Base-by-base conservation (phyloP, 2,113 vertebrate genomes). In the Platichthys flesus region DNA sequence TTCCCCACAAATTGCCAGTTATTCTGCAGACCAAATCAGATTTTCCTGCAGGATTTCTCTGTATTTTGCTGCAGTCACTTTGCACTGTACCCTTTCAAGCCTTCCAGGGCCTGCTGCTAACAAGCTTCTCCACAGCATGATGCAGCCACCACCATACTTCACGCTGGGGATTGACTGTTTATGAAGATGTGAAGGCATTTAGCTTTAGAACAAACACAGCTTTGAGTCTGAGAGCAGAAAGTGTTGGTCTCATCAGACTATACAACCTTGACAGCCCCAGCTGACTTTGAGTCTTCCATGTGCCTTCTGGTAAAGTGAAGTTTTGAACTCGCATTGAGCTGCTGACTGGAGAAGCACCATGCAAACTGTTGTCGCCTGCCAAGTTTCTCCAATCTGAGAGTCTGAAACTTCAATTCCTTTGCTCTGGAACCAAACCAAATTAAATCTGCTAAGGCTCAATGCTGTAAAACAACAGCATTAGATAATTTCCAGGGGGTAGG, bases 111-210 rank as follows among this genome's bases (percentile, higher is more conserved):
- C 60, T 13, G 42, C 26, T 35, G 52, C 52, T 24, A 10, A 55
- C 60, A 65, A 66, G 67, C 14, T 13, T 60, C 61, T 55, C n/a
- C 45, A 40, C n/a, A 40, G 45, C 52, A 51, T 12, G 59, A 57
- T 20, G 26, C 51, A n/a, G 51, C 51, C 18, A 65, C 42, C 60
- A 58, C 5, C 21, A 9, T n/a, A 6, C 21, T 21, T 59, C 76
- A 72, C 5, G 12, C 9, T 51, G n/a, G 24, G 61, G 40, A 35
- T 65, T 52, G 14, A n/a, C 37, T 51, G 26, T 23, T 31, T 23
- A 57, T 24, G 10, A 47, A 58, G n/a, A 58, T 6, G 1, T 18
- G 14, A 3, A 7, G 21, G 5, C 28, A 3, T 45, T 64, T 47
- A 24, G 40, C 14, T 20, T 24, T 16, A 47, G n/a, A 31, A 10